Conservation (phyloP, 2,113 vertebrate genomes). For the Morphnarchus princeps region DNA sequence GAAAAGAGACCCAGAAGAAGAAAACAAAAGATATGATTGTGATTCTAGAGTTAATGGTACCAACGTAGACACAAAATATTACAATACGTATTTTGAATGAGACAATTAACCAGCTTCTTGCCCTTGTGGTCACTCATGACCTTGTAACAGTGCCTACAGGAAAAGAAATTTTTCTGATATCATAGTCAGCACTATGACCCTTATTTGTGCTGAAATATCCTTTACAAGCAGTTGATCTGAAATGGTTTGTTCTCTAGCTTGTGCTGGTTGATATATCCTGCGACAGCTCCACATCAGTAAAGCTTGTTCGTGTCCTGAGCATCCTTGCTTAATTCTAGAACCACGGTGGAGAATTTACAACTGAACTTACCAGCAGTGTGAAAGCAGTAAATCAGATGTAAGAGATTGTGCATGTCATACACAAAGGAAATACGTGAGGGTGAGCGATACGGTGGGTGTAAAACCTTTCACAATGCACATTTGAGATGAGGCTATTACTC, state of each 20-base stretch:
- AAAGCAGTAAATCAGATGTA: neutral
- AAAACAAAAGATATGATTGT: neutral
- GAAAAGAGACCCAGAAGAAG: neutral
- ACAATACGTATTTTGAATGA: neutral
- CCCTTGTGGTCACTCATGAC: neutral
- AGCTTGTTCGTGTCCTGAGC: neutral
- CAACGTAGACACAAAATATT: neutral
- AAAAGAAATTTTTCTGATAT: neutral
- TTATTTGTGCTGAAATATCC: neutral
- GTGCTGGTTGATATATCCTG: neutral
- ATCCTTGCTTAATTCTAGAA: neutral
- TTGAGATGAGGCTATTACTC: neutral
- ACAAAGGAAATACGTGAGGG: neutral
- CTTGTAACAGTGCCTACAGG: neutral
- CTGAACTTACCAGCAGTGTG: neutral
- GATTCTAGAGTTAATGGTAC: neutral
- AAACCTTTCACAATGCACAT: neutral
- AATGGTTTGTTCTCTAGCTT: neutral
- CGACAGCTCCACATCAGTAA: neutral
- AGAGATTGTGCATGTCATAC: neutral
- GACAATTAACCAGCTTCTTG: neutral
- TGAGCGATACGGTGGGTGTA: neutral
- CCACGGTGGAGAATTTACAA: neutral
- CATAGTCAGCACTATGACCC: neutral
- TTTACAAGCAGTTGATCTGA: neutral